phyloP scores from a whole-genome alignment of 2,797 vertebrate species.

The Odontamblyopus lacepedii region DNA sequence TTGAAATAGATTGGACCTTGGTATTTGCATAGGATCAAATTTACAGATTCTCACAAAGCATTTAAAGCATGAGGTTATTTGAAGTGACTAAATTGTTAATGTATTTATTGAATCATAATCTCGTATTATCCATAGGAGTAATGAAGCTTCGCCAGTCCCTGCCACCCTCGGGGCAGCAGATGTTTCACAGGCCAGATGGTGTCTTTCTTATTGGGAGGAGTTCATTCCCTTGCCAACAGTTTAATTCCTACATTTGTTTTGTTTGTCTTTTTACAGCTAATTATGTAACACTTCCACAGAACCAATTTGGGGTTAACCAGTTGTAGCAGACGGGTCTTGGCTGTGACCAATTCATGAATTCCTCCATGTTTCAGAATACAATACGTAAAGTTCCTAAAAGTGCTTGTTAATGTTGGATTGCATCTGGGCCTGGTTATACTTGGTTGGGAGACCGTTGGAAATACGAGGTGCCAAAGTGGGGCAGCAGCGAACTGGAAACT shows the following conservation, averaged over 20 bases:
- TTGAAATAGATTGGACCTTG: background rate
- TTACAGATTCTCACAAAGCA: slow-evolving; percentile 44
- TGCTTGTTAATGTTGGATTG: too few relatives aligned
- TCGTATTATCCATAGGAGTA: slow-evolving; percentile 74
- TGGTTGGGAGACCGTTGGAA: too few relatives aligned
- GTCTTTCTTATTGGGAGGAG: slow-evolving; percentile 24
- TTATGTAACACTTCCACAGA: slow-evolving; percentile 33
- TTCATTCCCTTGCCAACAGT: slow-evolving; percentile 15
- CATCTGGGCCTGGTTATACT: too few relatives aligned
- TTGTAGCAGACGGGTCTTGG: slow-evolving; percentile 24
- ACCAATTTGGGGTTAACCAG: slow-evolving; percentile 30
- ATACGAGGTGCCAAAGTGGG: too few relatives aligned
- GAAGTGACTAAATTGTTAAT: slow-evolving; percentile 71
- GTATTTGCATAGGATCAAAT: slow-evolving; percentile 1
- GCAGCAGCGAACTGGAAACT: too few relatives aligned
- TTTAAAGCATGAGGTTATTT: slow-evolving; percentile 60
- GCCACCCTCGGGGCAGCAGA: slow-evolving; percentile 73
- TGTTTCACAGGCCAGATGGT: slow-evolving; percentile 77
- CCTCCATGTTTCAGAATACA: too few relatives aligned
- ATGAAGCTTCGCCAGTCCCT: slow-evolving; percentile 64
- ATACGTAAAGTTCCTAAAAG: too few relatives aligned
- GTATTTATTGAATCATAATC: slow-evolving; percentile 80
- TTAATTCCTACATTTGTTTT: slow-evolving; percentile 52
- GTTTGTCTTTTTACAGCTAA: slow-evolving; percentile 35
- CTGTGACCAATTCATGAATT: slow-evolving; percentile 1